phyloP scores from a whole-genome alignment of 2,888 invertebrate species.

The Dasysyrphus albostriatus region DNA sequence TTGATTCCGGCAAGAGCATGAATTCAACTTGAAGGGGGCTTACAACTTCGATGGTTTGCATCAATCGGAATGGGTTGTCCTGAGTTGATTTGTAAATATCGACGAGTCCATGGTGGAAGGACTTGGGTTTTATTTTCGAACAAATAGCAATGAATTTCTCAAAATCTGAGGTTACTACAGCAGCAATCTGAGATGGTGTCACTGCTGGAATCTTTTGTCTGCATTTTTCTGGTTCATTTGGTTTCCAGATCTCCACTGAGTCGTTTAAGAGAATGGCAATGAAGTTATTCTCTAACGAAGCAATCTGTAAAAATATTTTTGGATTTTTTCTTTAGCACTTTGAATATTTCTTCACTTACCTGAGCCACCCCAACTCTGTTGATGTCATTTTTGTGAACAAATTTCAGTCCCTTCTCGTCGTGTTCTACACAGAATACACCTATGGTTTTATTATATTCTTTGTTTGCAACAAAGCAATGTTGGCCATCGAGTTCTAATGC shows the following conservation, averaged over 20 bases:
- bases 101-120: slow-evolving; percentile 77
- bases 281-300: slow-evolving; percentile 58
- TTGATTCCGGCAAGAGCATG: slow-evolving; percentile 80
- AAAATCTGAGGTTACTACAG: slow-evolving; percentile 57
- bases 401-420: slow-evolving; percentile 25
- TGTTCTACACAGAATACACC: slow-evolving; percentile 66
- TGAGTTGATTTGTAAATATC: slow-evolving; percentile 79
- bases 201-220: slow-evolving; percentile 72
- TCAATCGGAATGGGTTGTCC: slow-evolving; percentile 78
- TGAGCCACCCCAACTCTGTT: slow-evolving; percentile 76
- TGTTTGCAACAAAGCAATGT: slow-evolving; percentile 68
- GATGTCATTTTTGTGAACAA: slow-evolving; percentile 56
- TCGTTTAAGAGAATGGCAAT: slow-evolving; percentile 73
- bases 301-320: slow-evolving; percentile 67
- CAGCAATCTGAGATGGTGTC: slow-evolving; percentile 78
- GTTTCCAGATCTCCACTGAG: slow-evolving; percentile 78
- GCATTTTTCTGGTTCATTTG: slow-evolving; percentile 49
- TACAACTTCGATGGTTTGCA: slow-evolving; percentile 82
- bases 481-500: slow-evolving; percentile 59
- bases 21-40: slow-evolving; percentile 82
- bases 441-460: slow-evolving; percentile 21
- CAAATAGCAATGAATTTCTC: slow-evolving; percentile 79
- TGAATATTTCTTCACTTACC: slow-evolving; percentile 53
- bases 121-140: slow-evolving; percentile 68
- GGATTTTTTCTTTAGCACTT: neutral